phyloP scores from a whole-genome alignment of 2,888 invertebrate genomes.

The Fissipunctia ypsillon region DNA sequence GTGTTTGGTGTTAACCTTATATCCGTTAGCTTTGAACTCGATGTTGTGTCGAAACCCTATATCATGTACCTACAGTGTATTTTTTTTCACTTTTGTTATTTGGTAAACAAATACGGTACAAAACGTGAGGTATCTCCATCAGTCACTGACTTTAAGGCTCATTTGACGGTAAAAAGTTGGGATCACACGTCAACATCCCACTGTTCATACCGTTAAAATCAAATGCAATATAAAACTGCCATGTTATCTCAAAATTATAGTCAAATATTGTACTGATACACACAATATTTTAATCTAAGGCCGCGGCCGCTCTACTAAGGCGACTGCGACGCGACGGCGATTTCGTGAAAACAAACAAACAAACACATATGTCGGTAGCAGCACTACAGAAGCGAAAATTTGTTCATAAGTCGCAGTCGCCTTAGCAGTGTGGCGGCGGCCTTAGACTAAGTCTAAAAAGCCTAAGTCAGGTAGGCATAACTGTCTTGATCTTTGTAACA shows the following conservation, averaged over 20 bases:
- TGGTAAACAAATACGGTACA: constrained; percentile 14
- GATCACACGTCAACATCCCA: neutral
- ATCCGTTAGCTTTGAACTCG: constrained; percentile 68
- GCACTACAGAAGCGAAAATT: too few relatives aligned
- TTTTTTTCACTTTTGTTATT: constrained; percentile 29
- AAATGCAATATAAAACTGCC: neutral
- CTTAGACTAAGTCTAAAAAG: too few relatives aligned
- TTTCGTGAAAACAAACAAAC: too few relatives aligned
- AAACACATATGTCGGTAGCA: too few relatives aligned
- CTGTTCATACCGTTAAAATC: neutral
- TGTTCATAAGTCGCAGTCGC: too few relatives aligned
- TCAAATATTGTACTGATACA: neutral
- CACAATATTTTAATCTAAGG: too few relatives aligned
- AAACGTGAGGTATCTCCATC: neutral
- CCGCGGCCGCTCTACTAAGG: too few relatives aligned
- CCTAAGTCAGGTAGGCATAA: too few relatives aligned
- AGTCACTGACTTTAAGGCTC: neutral
- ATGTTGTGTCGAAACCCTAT: constrained; percentile 69
- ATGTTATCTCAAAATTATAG: neutral
- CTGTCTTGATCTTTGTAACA: neutral
- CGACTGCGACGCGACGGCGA: too few relatives aligned
- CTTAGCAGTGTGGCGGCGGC: too few relatives aligned
- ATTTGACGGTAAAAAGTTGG: neutral
- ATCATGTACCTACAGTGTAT: constrained; percentile 39
- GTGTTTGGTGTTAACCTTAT: constrained; percentile 75